Evolutionary conservation across 2,888 invertebrate species (phyloP), one percentile per base, ranked within the genome.

Genomic region (Isotomurus palustris): DNA sequence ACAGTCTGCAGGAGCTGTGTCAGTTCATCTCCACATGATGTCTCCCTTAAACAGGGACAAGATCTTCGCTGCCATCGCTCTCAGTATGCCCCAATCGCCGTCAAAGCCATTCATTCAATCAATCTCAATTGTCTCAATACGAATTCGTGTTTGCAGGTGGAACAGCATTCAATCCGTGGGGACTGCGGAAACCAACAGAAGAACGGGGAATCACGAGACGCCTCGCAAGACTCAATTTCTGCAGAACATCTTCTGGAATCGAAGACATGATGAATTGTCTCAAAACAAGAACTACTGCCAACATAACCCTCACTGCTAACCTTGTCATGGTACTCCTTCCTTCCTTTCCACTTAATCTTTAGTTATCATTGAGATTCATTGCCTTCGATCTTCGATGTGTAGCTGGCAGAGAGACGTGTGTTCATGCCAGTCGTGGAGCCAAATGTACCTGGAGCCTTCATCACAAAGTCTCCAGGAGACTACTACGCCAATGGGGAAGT

Each of bases 401-500:
- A 61, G 61, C 47, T 61, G 6, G 58, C 56, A 54, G 62, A 62
- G 25, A 44, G 62, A 2, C 49, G 43, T 28, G 49, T 62, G 21
- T 62, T 62, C 35, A 47, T 62, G 24, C 62, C 62, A 14, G 62
- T 62, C 6, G 56, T 62, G 21, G 62, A 62, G 28, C 62, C 62
- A 2, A 54, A 62, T 25, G 35, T 56, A 28, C 45, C 56, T n/a
- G 56, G 51, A 5, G 62, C 59, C 12, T 59, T 62, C 36, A 49
- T 62, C n/a, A 22, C 38, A 2, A 59, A 56, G 40, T 58, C 62
- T 14, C 58, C 62, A 1, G 22, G 50, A 32, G 56, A 35, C 14
- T 44, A 56, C 32, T 62, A 62, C 36, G 56, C 53, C 40, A 8
- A 35, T 2, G 59, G 59, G 10, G 43, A 53, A 41, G 62, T 62